These are phyloP conservation scores for Drosophila prolongata DNA, from an alignment of 2,888 invertebrate species.

Conservation along the genomic window DNA sequence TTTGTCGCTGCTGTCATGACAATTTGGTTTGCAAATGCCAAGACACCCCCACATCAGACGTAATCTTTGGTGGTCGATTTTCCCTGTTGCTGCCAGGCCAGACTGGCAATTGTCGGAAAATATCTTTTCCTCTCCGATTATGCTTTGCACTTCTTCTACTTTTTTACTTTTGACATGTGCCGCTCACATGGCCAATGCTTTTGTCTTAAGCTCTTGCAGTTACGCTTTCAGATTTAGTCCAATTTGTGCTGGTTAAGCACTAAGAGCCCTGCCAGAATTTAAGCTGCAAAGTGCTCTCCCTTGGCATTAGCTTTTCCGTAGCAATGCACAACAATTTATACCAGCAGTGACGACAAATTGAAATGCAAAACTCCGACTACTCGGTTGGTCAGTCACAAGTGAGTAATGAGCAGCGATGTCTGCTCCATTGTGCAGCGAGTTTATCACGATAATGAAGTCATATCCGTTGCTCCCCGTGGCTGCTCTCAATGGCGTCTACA, in stretches of 20 bases:
- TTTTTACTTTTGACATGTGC: constrained; percentile 32
- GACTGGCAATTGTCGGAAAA: constrained; percentile 45
- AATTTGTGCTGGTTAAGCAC: constrained; percentile 42
- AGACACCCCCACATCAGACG: constrained; percentile 24
- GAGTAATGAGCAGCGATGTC: constrained; percentile 44
- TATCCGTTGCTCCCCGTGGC: constrained; percentile 47
- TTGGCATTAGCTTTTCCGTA: constrained; percentile 9
- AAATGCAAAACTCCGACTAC: constrained; percentile 53
- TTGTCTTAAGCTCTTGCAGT: constrained; percentile 39
- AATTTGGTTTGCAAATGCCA: constrained; percentile 71
- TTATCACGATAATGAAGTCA: constrained; percentile 77
- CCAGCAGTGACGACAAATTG: constrained; percentile 55
- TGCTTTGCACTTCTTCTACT: constrained; percentile 18
- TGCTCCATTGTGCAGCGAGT: constrained; percentile 59
- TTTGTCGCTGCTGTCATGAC: constrained; percentile 43
- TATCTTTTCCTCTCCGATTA: constrained; percentile 42
- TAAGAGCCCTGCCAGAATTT: constrained; percentile 23
- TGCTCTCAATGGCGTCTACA: constrained; percentile 63
- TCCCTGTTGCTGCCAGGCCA: constrained; percentile 30
- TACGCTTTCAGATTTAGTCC: constrained; percentile 41
- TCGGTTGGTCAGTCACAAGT: constrained; percentile 42
- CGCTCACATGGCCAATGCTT: constrained; percentile 41
- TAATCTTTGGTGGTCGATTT: constrained; percentile 45
- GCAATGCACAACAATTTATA: constrained; percentile 29
- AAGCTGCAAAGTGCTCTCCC: constrained; percentile 33